Conservation (phyloP, 2,113 vertebrate genomes). For the Chloropsis cyanopogon region DNA sequence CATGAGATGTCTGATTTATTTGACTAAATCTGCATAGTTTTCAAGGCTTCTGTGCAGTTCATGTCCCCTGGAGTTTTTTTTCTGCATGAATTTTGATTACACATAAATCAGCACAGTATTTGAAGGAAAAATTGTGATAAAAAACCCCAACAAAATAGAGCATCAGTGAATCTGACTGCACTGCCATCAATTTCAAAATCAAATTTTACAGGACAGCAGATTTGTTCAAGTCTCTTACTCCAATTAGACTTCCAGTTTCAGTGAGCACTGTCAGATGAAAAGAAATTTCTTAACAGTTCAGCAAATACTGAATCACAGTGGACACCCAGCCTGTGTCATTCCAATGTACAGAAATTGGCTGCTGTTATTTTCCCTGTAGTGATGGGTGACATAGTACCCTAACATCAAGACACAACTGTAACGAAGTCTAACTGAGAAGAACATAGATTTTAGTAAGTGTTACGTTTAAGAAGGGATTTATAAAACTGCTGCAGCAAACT, state of each 20-base stretch:
- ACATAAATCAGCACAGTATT: not conserved
- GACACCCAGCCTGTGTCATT: not conserved
- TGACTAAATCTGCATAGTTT: not conserved
- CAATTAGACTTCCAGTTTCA: slow-evolving; percentile 11
- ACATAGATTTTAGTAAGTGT: not conserved
- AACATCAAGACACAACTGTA: not conserved
- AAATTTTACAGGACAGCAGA: not conserved
- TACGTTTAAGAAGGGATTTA: not conserved
- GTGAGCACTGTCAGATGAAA: not conserved
- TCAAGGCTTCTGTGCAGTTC: not conserved
- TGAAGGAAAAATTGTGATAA: not conserved
- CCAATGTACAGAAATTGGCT: not conserved
- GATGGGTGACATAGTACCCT: not conserved
- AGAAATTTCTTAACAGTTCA: slow-evolving; percentile 1
- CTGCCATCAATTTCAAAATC: not conserved
- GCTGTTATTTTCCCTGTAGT: not conserved
- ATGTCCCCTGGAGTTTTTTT: not conserved
- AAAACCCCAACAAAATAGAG: not conserved
- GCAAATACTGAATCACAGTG: slow-evolving; percentile 11
- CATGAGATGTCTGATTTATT: not conserved
- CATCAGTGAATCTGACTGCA: not conserved
- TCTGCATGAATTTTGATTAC: not conserved
- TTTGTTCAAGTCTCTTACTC: not conserved
- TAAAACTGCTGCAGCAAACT: not conserved
- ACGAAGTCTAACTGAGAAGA: not conserved